These are phyloP conservation scores for Odontamblyopus lacepedii DNA, from an alignment of 2,797 vertebrate species.

Conservation along the genomic window DNA sequence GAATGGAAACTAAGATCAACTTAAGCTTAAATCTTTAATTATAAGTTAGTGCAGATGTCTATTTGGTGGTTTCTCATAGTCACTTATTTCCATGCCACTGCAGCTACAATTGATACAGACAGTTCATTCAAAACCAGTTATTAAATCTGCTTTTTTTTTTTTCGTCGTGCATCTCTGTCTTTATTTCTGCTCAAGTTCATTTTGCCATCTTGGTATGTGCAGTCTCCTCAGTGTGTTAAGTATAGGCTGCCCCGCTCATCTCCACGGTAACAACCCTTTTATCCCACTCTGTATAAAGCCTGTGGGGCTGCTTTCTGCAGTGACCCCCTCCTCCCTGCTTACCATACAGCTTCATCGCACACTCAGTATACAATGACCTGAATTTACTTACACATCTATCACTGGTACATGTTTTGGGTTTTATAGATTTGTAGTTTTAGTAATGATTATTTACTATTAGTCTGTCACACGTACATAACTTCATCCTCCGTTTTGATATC, in stretches of 20 bases:
- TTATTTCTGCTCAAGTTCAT: constrained; percentile 12
- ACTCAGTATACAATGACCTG: constrained; percentile 26
- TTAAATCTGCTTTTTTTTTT: not conserved
- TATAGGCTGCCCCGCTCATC: constrained; percentile 53
- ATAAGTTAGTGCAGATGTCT: constrained; percentile 2
- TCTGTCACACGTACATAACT: no score
- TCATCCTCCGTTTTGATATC: no score
- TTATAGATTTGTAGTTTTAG: not conserved
- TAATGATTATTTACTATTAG: no score
- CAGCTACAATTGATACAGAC: not conserved
- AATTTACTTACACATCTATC: constrained; percentile 7
- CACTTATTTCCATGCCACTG: not conserved
- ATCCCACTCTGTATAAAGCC: constrained; percentile 52
- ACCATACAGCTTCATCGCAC: constrained; percentile 17
- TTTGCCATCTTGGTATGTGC: not conserved
- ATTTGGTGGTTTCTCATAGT: not conserved
- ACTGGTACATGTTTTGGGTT: not conserved
- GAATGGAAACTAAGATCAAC: constrained; percentile 39
- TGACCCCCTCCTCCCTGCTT: constrained; percentile 16
- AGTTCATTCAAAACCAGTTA: not conserved
- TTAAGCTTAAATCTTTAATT: constrained; percentile 16
- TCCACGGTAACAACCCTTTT: constrained; percentile 68
- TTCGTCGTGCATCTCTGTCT: not conserved
- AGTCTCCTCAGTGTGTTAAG: constrained; percentile 20
- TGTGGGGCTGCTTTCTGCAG: constrained; percentile 49